Conservation (phyloP, 2,113 vertebrate genomes). For the Tragelaphus imberbis region DNA sequence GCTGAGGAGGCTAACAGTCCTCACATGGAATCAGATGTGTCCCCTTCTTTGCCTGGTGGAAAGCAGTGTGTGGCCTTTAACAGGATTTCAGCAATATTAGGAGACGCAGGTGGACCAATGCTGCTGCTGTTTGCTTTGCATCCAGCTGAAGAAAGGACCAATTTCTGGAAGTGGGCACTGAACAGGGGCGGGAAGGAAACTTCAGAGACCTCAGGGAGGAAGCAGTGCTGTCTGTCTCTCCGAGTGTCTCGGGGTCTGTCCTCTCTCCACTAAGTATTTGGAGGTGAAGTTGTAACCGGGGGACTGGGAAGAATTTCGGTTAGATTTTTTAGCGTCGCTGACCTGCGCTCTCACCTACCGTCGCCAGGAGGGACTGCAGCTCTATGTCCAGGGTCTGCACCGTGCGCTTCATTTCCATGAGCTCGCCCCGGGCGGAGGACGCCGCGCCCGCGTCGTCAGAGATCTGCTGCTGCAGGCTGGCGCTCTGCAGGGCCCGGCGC, state of each 20-base stretch:
- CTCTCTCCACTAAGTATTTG: neutral
- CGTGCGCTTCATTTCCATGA: slow-evolving; percentile 75
- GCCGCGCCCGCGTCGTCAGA: slow-evolving; percentile 52
- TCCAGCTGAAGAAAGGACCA: neutral
- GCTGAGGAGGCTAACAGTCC: neutral
- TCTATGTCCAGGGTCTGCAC: slow-evolving; percentile 81
- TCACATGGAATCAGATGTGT: neutral
- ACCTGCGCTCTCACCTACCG: slow-evolving; percentile 69
- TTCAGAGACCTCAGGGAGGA: neutral
- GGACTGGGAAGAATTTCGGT: too few relatives aligned
- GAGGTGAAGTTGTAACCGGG: neutral
- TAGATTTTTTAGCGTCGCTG: neutral
- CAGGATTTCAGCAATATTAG: neutral
- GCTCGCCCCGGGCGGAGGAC: slow-evolving; percentile 58
- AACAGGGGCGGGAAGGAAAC: neutral
- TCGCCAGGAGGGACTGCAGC: slow-evolving; percentile 65
- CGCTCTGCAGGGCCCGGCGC: slow-evolving; percentile 62
- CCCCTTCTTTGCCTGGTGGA: neutral
- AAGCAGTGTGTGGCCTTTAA: neutral
- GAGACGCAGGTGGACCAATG: neutral
- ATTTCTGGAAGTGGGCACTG: neutral
- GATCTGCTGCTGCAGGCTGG: slow-evolving; percentile 71
- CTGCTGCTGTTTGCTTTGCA: neutral
- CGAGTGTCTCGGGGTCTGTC: neutral
- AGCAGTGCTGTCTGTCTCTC: neutral